Evolutionary conservation across 2,797 vertebrate genomes (phyloP), one percentile per base, ranked within the genome.

Genomic region (Phataginus tricuspis): DNA sequence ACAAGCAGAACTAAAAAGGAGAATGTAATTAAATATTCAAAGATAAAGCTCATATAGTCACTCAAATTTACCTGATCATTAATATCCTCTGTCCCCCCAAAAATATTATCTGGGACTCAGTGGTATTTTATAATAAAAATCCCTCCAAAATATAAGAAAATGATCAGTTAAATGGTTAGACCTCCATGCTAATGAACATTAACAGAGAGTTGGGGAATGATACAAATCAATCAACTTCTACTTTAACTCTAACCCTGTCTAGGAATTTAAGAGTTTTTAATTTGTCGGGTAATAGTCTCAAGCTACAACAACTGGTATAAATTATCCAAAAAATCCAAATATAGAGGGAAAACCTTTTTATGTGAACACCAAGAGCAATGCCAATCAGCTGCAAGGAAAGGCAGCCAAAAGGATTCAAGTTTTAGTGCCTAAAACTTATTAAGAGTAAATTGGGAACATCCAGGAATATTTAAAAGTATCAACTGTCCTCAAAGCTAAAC

Each of bases 41-140:
- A 92, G 61, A 80, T 57, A 96, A 92, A 91, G 79, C 16, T 63
- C 59, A 88, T 9, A 8, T 2, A 29, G 27, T 82, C 49, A 94
- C 39, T 49, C 37, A 93, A 86, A 93, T 92, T 91, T 93, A 90
- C 25, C 66, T 90, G n/a, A 90, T 71, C 39, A 37, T 84, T 90
- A 86, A 88, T 39, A 95, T 10, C 13, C 66, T 34, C 39, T 59
- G 27, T 12, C 11, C 25, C 14, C 18, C 7, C 31, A 23, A 83
- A 86, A 92, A 92, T 49, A 15, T 86, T 49, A 87, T 61, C 34
- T 88, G 68, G 31, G 42, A 80, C 5, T 82, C 37, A 77, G 16
- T 75, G 23, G 72, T 16, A 95, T 49, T 94, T 88, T 84, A 53
- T 72, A 97, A 94, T 27, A 92, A 96, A 95, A 95, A 84, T 57